Conservation (phyloP, 2,888 invertebrate genomes). For the Rhogogaster chlorosoma region DNA sequence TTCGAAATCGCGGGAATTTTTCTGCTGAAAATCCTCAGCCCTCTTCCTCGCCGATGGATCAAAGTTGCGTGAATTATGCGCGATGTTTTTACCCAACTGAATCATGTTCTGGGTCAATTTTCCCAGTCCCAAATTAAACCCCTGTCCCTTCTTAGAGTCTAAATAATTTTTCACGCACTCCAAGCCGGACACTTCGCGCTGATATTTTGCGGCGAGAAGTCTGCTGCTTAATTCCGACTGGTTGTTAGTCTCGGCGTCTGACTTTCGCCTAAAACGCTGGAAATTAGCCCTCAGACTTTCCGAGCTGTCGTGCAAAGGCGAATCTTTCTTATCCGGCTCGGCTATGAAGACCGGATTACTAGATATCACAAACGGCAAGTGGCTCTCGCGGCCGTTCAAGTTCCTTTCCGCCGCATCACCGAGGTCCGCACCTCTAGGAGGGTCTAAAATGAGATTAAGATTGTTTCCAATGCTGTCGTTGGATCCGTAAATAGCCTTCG, state of each 20-base stretch:
- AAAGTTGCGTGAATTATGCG: constrained; percentile 69
- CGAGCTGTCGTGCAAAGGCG: constrained; percentile 71
- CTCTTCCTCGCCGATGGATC: constrained; percentile 56
- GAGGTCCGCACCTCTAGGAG: constrained; percentile 66
- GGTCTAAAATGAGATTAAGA: constrained; percentile 59
- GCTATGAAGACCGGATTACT: constrained; percentile 74
- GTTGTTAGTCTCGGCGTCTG: constrained; percentile 70
- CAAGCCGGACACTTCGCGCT: constrained; percentile 71
- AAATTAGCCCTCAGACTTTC: constrained; percentile 71
- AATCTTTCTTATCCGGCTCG: constrained; percentile 70
- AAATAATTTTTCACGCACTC: constrained; percentile 74
- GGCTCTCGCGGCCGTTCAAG: constrained; percentile 64
- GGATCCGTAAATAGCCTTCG: constrained; percentile 60
- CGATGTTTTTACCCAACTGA: constrained; percentile 72
- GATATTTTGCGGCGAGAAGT: constrained; percentile 72
- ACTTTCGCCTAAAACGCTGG: constrained; percentile 70
- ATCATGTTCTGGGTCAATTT: constrained; percentile 75
- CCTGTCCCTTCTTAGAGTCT: constrained; percentile 72
- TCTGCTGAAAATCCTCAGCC: constrained; percentile 16
- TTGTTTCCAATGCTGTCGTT: constrained; percentile 62
- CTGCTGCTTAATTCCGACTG: constrained; percentile 69
- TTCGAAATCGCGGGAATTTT: constrained; percentile 32
- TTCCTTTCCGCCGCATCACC: constrained; percentile 69
- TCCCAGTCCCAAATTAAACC: constrained; percentile 71
- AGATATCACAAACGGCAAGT: constrained; percentile 73